Evolutionary conservation across 2,113 vertebrate species (phyloP), one percentile per base, ranked within the genome.

Genomic region (Coracopsis vasa): DNA sequence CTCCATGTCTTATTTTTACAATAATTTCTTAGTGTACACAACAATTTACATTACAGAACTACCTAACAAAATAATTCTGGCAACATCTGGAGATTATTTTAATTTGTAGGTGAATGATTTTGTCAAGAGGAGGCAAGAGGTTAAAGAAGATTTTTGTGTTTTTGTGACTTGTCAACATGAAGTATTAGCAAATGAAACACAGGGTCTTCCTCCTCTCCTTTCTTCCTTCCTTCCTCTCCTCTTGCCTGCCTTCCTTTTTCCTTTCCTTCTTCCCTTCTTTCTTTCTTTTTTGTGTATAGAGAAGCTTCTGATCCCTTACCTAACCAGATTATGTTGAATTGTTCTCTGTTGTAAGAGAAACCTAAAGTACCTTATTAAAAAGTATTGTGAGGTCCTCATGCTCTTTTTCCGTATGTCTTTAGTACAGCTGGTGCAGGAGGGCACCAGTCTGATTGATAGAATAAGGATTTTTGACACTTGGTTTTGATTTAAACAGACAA

Each of bases 401-500:
- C 50, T 51, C 70, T 45, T 44, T 33, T 83, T 41, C 45, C 3
- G 0, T 65, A 14, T 73, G 35, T 74, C 41, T 88, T 77, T 64
- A 73, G 44, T 33, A 37, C 28, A 81, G 56, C 28, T 85, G 53
- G 28, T 41, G 51, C 19, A 37, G 75, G 66, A 88, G 69, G 65
- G 37, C 81, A 70, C 65, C 0, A 0, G 23, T 29, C 77, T 83
- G 70, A 65, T 31, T 86, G 85, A 83, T 3, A 81, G 72, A 92
- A 90, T 39, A 90, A 94, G 70, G 42, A 81, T 58, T 95, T 89
- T 48, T 83, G 54, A 80, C 50, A 28, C 67, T 94, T 50, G 16
- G 31, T 81, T 96, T 94, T 77, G 90, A 88, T 91, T 90, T 92
- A 94, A 78, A 77, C 81, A 91, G 85, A 87, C 80, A 95, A 91